Evolutionary conservation across 2,113 vertebrate genomes (phyloP).

Genomic region (Silurus meridionalis): DNA sequence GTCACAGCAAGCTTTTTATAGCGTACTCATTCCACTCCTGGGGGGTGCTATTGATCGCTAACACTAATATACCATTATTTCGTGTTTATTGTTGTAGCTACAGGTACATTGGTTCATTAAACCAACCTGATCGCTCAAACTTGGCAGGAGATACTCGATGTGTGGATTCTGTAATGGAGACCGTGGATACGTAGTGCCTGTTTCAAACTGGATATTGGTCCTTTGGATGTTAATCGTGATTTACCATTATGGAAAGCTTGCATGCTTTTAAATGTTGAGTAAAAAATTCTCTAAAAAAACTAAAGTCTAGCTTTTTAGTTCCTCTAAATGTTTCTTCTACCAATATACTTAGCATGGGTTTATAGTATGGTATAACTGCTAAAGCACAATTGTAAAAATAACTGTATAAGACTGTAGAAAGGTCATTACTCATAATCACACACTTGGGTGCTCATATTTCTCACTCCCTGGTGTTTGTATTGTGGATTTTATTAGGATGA

Average conservation of each 20-base stretch:
- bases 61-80: neutral
- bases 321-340: no score
- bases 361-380: neutral
- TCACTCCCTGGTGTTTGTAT: no score
- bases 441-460: no score
- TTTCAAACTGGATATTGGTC: neutral
- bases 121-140: neutral
- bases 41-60: neutral
- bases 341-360: neutral
- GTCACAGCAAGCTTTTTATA: neutral
- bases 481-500: no score
- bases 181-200: neutral
- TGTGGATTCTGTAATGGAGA: neutral
- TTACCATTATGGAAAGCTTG: neutral
- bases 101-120: neutral
- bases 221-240: neutral
- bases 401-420: no score
- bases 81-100: neutral
- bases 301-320: neutral
- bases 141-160: neutral
- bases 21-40: constrained; percentile 15
- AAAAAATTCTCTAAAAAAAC: neutral
- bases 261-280: neutral
- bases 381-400: no score
- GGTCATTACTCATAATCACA: no score